Percentiles rank a stretch among this genome's conserved stretches.
Evolutionary conservation across 2,797 vertebrate genomes (phyloP).

Genomic region (Phyllotis vaccarum): DNA sequence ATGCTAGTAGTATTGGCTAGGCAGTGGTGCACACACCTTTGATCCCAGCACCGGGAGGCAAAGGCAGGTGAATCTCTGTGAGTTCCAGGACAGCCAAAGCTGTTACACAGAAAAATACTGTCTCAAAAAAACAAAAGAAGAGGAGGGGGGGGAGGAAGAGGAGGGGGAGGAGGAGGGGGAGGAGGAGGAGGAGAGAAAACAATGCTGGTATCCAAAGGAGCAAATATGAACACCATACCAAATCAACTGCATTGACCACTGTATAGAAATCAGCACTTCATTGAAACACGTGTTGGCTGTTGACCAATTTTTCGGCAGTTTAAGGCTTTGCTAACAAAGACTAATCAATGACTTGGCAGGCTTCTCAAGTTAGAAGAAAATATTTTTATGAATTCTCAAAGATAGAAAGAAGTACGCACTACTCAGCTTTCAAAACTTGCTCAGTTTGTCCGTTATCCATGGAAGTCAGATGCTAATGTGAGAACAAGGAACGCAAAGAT

Average conservation of each 20-base stretch:
- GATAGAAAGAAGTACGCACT: not conserved
- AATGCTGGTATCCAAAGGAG: not conserved
- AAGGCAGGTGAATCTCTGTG: not conserved
- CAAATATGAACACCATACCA: not conserved
- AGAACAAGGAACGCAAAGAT: not conserved
- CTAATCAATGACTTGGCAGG: not conserved
- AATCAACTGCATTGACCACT: not conserved
- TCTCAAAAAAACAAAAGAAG: not conserved
- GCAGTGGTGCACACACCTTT: not conserved
- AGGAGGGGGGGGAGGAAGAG: not conserved
- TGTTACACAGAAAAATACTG: not conserved
- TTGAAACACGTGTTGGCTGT: not conserved
- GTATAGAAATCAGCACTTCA: not conserved
- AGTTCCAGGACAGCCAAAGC: not conserved
- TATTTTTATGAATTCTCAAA: not conserved
- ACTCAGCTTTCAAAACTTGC: slow-evolving; percentile 18
- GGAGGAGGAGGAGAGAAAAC: not conserved
- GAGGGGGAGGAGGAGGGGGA: no score
- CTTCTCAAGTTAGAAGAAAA: not conserved
- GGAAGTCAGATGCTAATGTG: not conserved
- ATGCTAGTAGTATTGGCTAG: not conserved
- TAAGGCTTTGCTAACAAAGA: not conserved
- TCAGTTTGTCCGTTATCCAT: not conserved
- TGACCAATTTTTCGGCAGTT: not conserved
- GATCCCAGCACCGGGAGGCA: not conserved